Conservation (phyloP, 2,797 vertebrate species). For the Syngnathus acus region DNA sequence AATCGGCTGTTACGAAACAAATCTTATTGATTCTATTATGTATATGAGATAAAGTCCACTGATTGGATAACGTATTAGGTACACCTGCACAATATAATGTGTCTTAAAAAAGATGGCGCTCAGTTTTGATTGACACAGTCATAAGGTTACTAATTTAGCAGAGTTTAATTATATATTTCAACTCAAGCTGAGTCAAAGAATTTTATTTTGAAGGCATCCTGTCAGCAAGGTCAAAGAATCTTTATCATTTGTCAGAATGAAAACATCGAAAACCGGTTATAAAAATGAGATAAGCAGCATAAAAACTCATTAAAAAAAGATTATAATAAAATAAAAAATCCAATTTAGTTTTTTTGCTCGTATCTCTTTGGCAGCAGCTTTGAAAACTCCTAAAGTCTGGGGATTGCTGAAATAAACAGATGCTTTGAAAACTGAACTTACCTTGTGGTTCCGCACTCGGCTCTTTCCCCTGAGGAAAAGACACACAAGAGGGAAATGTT, state of each 20-base stretch:
- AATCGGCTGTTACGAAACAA: too few species aligned
- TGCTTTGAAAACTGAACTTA: constrained; percentile 57
- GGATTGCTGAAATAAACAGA: not conserved
- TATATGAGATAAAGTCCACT: not conserved
- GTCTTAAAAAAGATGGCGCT: not conserved
- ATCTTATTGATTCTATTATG: not conserved
- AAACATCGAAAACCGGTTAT: too few species aligned
- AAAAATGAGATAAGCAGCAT: too few species aligned
- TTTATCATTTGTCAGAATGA: too few species aligned
- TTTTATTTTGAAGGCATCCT: too few species aligned
- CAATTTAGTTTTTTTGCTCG: not conserved
- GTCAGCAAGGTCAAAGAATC: too few species aligned
- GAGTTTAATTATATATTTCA: not conserved
- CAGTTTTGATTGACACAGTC: not conserved
- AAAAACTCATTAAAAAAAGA: not conserved
- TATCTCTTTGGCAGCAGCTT: too few species aligned
- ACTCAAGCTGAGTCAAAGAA: too few species aligned
- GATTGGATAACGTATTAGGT: not conserved
- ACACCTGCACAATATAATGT: not conserved
- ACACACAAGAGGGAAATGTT: constrained; percentile 25
- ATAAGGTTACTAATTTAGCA: not conserved
- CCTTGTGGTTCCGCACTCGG: constrained; percentile 95
- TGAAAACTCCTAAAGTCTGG: not conserved
- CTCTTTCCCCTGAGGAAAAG: constrained; percentile 80
- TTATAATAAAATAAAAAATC: not conserved